Conservation (phyloP, 2,888 invertebrate genomes). For the Holacanthella duospinosa region DNA sequence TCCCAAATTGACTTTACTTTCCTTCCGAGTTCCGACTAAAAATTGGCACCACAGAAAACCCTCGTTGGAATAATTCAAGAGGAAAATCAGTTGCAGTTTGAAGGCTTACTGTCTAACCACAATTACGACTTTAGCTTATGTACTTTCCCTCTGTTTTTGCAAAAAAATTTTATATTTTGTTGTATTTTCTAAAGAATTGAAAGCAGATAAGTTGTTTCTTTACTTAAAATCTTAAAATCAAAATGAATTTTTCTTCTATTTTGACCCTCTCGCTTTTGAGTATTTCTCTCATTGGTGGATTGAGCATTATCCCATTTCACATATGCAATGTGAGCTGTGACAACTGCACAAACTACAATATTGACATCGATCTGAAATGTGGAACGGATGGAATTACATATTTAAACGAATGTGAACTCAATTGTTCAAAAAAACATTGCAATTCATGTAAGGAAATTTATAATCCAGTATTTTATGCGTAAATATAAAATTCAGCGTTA, state of each 20-base stretch:
- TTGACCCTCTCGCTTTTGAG: neutral
- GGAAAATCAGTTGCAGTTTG: no score
- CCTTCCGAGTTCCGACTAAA: neutral
- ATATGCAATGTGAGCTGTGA: neutral
- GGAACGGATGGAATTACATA: constrained; percentile 1
- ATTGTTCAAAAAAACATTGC: neutral
- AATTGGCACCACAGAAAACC: neutral
- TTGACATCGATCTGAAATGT: neutral
- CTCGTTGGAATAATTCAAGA: no score
- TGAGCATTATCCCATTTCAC: neutral
- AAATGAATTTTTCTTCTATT: neutral
- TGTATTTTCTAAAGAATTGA: no score
- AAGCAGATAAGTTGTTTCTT: no score
- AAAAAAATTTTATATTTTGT: no score
- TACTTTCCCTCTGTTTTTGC: no score
- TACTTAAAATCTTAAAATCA: no score
- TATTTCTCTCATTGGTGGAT: neutral
- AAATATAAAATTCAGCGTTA: no score
- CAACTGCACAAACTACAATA: neutral
- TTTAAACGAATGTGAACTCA: constrained; percentile 1
- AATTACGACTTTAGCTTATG: no score
- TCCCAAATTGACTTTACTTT: neutral
- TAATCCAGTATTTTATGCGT: no score
- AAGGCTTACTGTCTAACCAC: no score
- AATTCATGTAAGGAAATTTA: neutral